Base-by-base conservation (phyloP, 2,888 invertebrate genomes). In the Scotopteryx bipunctaria region DNA sequence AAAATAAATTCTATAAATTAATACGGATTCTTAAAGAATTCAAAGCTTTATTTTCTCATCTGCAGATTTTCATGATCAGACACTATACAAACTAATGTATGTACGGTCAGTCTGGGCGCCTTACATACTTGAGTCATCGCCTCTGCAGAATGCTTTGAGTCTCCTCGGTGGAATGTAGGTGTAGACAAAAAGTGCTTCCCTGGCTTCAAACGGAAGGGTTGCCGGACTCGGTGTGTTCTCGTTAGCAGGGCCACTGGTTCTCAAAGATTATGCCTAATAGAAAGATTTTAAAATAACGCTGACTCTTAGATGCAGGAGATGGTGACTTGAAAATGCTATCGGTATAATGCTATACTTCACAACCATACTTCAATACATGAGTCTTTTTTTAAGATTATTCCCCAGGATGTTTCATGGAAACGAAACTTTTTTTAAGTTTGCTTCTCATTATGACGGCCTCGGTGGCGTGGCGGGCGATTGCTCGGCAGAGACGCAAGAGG, bases 131-230 rank as follows among this genome's bases (percentile, higher is more conserved):
- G 64, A 57, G 51, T 53, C 62, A 52, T 61, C 64, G 64, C 71
- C 69, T 73, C 70, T 71, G 64, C 58, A 73, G 76, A 71, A 78
- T 83, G 74, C 77, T 71, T 66, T 65, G 70, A 76, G 75, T 73
- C 76, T 80, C 76, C 81, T 78, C 76, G 62, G 68, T 59, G 66
- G 87, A 84, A 88, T 87, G 83, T 80, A 81, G 77, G 80, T 76
- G 77, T 78, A 78, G 77, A 76, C 82, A 86, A 87, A 88, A 86
- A 86, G 76, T 81, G 74, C 78, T 76, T 71, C 66, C 51, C 56
- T 61, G 67, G 78, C 77, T 79, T 83, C 84, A 84, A 86, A 85
- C 85, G 78, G 67, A 76, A 81, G 83, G 85, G 86, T 80, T 73
- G 73, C 71, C 70, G 74, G 76, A 76, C 80, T 69, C 64, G 58